Evolutionary conservation across 2,797 vertebrate species (phyloP).

Genomic region (Aphelocoma californica): DNA sequence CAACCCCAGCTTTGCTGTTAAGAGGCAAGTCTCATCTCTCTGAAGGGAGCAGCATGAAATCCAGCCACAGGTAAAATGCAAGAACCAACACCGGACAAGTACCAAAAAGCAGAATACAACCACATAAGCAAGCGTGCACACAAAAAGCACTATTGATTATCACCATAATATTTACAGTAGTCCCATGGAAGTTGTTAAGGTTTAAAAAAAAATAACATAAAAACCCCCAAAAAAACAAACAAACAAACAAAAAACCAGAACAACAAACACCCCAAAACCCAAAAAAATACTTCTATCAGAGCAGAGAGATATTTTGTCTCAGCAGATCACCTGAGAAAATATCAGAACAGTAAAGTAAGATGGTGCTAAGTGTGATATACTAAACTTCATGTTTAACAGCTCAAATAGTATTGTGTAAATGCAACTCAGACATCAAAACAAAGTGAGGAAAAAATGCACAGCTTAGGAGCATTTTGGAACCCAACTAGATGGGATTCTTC

Average conservation of each 20-base stretch:
- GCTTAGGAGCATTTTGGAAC: not conserved
- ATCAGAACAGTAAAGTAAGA: not conserved
- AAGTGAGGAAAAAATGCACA: not conserved
- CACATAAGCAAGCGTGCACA: accelerated
- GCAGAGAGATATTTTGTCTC: not conserved
- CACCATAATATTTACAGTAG: not conserved
- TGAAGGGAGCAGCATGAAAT: not conserved
- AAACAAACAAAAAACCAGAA: not conserved
- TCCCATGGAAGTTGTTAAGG: not conserved
- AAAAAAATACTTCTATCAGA: not conserved
- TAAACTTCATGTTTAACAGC: not conserved
- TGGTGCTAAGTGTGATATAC: accelerated
- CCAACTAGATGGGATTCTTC: not conserved
- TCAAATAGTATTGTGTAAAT: not conserved
- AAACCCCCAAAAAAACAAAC: not conserved
- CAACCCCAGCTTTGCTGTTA: not conserved
- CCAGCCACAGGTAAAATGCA: not conserved
- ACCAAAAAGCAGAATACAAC: not conserved
- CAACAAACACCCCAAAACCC: not conserved
- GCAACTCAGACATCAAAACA: not conserved
- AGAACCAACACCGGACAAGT: not conserved
- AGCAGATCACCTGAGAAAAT: not conserved
- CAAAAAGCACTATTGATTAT: not conserved
- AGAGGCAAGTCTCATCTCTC: not conserved
- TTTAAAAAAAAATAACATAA: not conserved